Evolutionary conservation across 2,113 vertebrate species (phyloP).

Genomic region (Thalassoma bifasciatum): DNA sequence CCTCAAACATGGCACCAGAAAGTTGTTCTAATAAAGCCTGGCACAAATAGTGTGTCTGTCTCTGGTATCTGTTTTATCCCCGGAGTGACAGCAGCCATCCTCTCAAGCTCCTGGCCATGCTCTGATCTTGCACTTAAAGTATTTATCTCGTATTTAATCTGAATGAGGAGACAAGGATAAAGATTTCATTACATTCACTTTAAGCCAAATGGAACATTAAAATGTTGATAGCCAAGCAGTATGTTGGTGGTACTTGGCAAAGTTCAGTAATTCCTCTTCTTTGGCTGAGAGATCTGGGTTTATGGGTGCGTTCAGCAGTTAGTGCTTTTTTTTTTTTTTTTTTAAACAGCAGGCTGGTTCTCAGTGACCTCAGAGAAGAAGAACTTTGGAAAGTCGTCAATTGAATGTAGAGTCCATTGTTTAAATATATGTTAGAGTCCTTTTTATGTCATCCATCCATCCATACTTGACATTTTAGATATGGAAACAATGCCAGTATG

Average conservation of each 20-base stretch:
- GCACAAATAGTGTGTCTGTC: constrained; percentile 20
- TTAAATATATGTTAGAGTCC: neutral
- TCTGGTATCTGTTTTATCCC: constrained; percentile 16
- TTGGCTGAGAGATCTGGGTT: neutral
- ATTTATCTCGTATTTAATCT: constrained; percentile 46
- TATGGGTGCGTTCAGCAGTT: neutral
- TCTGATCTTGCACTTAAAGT: constrained; percentile 55
- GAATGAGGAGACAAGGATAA: constrained; percentile 17
- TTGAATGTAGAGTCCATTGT: neutral
- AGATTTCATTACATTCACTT: constrained; percentile 4
- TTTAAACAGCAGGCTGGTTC: neutral
- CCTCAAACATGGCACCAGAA: constrained; percentile 3
- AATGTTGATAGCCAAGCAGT: neutral
- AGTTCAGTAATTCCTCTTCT: neutral
- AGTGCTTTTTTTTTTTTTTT: no score
- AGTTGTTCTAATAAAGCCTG: constrained; percentile 33
- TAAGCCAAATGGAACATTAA: constrained; percentile 30
- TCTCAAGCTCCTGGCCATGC: constrained; percentile 14
- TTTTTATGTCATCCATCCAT: no score
- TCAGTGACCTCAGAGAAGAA: neutral
- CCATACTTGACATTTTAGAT: no score
- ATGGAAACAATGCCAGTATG: no score
- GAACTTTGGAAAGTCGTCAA: neutral
- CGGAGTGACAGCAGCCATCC: constrained; percentile 25
- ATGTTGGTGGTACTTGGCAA: neutral